These are phyloP conservation scores for Odontomyia ornata DNA, from an alignment of 2,888 invertebrate genomes.

Conservation along the genomic window DNA sequence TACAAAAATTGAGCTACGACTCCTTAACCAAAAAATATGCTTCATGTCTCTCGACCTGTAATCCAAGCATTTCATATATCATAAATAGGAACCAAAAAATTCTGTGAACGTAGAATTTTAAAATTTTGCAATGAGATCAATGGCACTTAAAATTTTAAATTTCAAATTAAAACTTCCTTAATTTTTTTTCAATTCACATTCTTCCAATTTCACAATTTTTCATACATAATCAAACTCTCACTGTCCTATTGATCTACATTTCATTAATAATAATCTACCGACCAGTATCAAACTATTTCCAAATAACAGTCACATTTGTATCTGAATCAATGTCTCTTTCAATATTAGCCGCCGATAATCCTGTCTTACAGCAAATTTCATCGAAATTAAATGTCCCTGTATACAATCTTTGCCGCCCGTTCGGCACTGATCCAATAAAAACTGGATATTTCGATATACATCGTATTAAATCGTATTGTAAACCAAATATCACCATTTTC, in stretches of 20 bases:
- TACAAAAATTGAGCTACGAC: no score
- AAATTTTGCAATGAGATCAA: no score
- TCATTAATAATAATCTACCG: neutral
- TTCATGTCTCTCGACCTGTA: no score
- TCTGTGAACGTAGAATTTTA: no score
- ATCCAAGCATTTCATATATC: no score
- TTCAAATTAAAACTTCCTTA: neutral
- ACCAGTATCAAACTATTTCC: constrained; percentile 69
- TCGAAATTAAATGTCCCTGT: constrained; percentile 85
- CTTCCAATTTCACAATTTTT: neutral
- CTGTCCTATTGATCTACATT: neutral
- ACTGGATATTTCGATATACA: constrained; percentile 69
- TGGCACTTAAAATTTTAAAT: neutral
- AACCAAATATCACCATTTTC: constrained; percentile 69
- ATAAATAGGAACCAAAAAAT: no score
- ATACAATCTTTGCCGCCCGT: constrained; percentile 72
- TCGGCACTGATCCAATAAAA: constrained; percentile 64
- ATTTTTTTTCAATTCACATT: neutral
- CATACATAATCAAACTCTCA: neutral
- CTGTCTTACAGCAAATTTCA: constrained; percentile 89
- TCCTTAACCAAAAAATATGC: no score
- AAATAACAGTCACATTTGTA: constrained; percentile 81
- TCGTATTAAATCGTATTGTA: constrained; percentile 69
- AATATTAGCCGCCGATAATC: constrained; percentile 76
- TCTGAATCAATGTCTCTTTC: constrained; percentile 86